These are phyloP conservation scores for Hippoglossus hippoglossus DNA, from an alignment of 2,797 vertebrate species.

Conservation along the genomic window DNA sequence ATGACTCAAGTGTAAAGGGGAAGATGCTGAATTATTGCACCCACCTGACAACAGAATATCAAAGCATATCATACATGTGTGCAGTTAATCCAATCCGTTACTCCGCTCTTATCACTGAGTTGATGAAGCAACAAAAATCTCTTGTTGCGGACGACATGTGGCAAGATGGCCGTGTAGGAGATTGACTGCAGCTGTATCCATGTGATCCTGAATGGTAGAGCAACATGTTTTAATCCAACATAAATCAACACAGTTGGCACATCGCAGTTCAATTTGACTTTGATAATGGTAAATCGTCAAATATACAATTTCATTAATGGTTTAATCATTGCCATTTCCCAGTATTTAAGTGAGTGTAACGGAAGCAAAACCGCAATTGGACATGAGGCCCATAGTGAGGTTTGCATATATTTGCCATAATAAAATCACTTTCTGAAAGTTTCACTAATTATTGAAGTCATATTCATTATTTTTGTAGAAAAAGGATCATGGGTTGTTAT, in stretches of 20 bases:
- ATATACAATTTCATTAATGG: slow-evolving; percentile 1
- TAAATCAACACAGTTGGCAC: neutral
- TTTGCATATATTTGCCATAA: slow-evolving; percentile 23
- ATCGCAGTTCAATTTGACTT: slow-evolving; percentile 1
- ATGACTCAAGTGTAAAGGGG: slow-evolving; percentile 2
- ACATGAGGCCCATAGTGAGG: slow-evolving; percentile 18
- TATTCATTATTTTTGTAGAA: slow-evolving; percentile 27
- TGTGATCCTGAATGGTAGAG: neutral
- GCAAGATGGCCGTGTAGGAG: neutral
- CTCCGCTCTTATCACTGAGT: slow-evolving; percentile 3
- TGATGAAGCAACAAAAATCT: neutral
- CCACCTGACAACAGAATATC: slow-evolving; percentile 5
- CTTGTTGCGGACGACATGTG: slow-evolving; percentile 1
- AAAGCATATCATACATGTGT: neutral
- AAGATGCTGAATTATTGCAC: neutral
- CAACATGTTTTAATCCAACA: neutral
- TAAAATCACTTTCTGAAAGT: slow-evolving; percentile 19
- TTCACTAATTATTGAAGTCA: neutral
- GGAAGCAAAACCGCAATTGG: slow-evolving; percentile 20
- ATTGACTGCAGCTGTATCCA: neutral
- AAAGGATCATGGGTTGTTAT: neutral
- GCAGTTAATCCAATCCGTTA: neutral
- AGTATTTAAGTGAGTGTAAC: slow-evolving; percentile 22
- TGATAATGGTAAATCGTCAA: too few species aligned
- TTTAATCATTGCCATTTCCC: slow-evolving; percentile 4